These are phyloP conservation scores for Plebejus argus DNA, from an alignment of 2,888 invertebrate species.

Conservation along the genomic window DNA sequence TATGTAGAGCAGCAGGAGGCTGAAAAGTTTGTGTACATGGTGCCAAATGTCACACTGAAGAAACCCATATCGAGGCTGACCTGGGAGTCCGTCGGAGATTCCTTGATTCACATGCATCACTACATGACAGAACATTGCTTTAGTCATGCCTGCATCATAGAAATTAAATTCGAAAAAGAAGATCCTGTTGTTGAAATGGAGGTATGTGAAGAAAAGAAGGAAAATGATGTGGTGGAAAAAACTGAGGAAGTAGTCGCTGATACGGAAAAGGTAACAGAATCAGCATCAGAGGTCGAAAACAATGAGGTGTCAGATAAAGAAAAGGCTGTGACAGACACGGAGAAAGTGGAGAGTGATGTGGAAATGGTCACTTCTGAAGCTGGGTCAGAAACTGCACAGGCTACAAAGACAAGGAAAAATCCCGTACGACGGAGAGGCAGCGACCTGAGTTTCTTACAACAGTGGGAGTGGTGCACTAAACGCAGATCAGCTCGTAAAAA, in stretches of 20 bases:
- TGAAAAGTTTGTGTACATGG: constrained; percentile 73
- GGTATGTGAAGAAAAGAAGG: constrained; percentile 61
- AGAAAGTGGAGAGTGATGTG: constrained; percentile 50
- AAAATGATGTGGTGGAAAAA: constrained; percentile 56
- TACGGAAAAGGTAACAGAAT: constrained; percentile 58
- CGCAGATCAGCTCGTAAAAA: constrained; percentile 76
- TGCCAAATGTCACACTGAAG: constrained; percentile 80
- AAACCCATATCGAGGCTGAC: constrained; percentile 81
- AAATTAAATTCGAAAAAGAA: constrained; percentile 62
- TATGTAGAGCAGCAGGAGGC: constrained; percentile 78
- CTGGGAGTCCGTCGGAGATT: constrained; percentile 85
- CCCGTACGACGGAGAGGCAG: constrained; percentile 85
- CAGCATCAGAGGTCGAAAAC: constrained; percentile 62
- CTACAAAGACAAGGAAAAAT: constrained; percentile 63
- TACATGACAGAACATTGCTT: constrained; percentile 82
- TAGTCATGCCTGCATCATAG: constrained; percentile 76
- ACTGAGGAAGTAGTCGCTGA: constrained; percentile 50
- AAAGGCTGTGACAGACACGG: constrained; percentile 62
- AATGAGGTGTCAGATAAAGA: constrained; percentile 72
- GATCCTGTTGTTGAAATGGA: constrained; percentile 57
- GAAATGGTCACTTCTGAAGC: constrained; percentile 50
- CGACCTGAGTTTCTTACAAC: constrained; percentile 85
- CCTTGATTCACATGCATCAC: constrained; percentile 83
- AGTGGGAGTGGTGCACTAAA: constrained; percentile 88
- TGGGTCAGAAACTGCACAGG: constrained; percentile 50